Percentiles rank a stretch among this genome's conserved stretches.
Evolutionary conservation across 2,113 vertebrate genomes (phyloP).

Genomic region (Hemiscyllium ocellatum): DNA sequence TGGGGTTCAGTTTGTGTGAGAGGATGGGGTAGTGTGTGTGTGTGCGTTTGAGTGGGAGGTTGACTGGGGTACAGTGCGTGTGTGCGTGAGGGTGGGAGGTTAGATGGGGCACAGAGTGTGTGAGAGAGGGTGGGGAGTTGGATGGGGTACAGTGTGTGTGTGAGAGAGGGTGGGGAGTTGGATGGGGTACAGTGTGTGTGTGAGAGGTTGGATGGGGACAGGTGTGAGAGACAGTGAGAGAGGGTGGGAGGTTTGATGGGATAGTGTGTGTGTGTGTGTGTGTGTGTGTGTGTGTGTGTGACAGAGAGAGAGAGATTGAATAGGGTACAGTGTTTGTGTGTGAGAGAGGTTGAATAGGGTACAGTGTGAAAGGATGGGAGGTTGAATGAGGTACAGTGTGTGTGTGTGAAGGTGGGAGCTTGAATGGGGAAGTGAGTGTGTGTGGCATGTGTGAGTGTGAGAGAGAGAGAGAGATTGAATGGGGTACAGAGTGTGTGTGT

Average conservation of each 20-base stretch:
- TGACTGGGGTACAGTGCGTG: background rate
- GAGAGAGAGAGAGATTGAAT: background rate
- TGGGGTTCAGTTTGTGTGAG: background rate
- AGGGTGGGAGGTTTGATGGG: background rate
- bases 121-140: background rate
- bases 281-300: background rate
- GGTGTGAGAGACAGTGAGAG: no score
- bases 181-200: background rate
- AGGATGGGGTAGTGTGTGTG: background rate
- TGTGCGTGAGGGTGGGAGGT: background rate
- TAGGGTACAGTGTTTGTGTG: background rate
- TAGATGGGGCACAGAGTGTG: background rate
- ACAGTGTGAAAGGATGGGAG: no score
- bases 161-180: no score
- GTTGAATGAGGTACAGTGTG: background rate
- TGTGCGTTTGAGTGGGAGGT: background rate
- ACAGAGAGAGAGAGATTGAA: background rate
- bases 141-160: background rate
- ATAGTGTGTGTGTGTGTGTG: background rate
- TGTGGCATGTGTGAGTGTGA: background rate
- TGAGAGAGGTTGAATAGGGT: no score
- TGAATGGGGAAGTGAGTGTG: background rate
- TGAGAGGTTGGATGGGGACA: no score
- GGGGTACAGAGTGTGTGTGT: background rate
- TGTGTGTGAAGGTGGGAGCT: background rate